Conservation (phyloP, 2,797 vertebrate genomes). For the Chloroceryle amazona region DNA sequence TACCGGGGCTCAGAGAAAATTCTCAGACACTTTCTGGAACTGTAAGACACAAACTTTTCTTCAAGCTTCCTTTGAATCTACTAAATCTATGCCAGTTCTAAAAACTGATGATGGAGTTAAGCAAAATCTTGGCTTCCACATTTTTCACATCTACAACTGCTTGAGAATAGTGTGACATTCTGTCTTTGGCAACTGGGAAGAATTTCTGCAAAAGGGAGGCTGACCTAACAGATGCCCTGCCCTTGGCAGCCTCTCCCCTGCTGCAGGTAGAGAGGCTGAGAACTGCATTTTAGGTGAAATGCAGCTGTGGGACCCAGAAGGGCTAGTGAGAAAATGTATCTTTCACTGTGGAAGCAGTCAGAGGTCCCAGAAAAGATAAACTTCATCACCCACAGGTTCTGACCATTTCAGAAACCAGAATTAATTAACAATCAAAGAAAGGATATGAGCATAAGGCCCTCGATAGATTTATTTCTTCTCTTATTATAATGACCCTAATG, state of each 20-base stretch:
- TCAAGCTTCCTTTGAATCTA: conserved; percentile 13
- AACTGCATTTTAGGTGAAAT: neutral
- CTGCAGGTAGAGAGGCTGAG: neutral
- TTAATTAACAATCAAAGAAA: neutral
- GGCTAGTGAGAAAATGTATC: neutral
- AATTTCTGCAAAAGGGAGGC: neutral
- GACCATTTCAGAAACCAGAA: neutral
- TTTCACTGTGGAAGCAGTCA: neutral
- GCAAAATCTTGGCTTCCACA: conserved; percentile 31
- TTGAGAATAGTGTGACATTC: conserved; percentile 63
- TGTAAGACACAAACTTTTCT: neutral
- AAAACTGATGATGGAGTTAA: conserved; percentile 62
- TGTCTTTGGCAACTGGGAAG: conserved; percentile 43
- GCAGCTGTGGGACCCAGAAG: neutral
- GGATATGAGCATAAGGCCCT: neutral
- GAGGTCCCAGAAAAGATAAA: neutral
- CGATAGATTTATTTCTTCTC: neutral
- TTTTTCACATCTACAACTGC: conserved; percentile 49
- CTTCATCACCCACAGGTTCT: neutral
- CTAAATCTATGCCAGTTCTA: conserved; percentile 1
- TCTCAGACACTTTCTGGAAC: conserved; percentile 22
- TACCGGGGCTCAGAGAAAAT: conserved; percentile 37
- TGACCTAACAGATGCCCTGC: neutral
- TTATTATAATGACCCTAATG: neutral
- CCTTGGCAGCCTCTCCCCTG: neutral